A percentile compares a stretch with the other conserved stretches of the same genome.
phyloP scores from a whole-genome alignment of 2,888 invertebrate genomes.

The Ochlodes sylvanus region DNA sequence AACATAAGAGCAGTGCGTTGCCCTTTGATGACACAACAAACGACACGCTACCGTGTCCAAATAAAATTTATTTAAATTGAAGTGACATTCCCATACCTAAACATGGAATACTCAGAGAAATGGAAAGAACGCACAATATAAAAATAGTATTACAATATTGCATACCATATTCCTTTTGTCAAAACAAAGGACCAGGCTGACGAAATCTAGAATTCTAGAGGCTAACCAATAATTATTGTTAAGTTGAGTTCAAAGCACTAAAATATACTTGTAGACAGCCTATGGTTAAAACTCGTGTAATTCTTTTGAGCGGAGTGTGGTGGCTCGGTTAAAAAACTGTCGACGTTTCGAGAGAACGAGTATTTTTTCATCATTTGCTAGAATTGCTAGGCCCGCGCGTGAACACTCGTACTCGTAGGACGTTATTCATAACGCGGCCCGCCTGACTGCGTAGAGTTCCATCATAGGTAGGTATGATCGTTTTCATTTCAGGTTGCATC shows the following conservation, averaged over 20 bases:
- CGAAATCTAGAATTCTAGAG: too few species aligned
- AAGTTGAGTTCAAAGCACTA: constrained; percentile 9
- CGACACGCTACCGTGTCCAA: too few species aligned
- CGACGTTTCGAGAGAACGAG: constrained; percentile 33
- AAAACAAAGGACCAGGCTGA: too few species aligned
- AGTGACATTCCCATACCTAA: too few species aligned
- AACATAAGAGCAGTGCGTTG: too few species aligned
- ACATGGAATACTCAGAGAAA: too few species aligned
- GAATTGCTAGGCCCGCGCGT: constrained; percentile 26
- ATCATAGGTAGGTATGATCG: constrained; percentile 19
- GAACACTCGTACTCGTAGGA: constrained; percentile 21
- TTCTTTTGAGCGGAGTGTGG: constrained; percentile 6
- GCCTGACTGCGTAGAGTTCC: constrained; percentile 33
- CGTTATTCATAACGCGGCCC: constrained; percentile 35
- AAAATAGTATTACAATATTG: too few species aligned
- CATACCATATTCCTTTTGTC: too few species aligned
- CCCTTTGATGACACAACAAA: too few species aligned
- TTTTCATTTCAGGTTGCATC: constrained; percentile 28
- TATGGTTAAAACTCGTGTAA: constrained; percentile 28
- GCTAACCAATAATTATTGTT: background rate
- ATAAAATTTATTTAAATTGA: too few species aligned
- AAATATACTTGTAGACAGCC: constrained; percentile 7
- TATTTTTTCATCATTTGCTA: constrained; percentile 35
- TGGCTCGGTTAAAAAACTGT: constrained; percentile 31
- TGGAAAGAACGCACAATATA: too few species aligned